These are phyloP conservation scores for Apodemia duryi DNA, from an alignment of 2,888 invertebrate genomes.

Conservation along the genomic window DNA sequence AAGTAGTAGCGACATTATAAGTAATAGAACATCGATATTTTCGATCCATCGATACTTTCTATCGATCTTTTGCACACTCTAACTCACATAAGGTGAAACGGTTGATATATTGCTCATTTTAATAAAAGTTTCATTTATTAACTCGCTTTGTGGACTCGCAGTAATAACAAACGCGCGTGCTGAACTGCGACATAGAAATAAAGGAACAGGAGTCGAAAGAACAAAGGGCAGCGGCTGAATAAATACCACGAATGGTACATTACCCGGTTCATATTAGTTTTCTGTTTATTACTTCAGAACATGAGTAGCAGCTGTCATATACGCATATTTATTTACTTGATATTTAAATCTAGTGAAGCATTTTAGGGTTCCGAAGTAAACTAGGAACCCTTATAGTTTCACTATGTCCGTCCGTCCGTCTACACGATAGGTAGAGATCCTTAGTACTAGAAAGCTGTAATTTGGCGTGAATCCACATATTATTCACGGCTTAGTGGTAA, in stretches of 20 bases:
- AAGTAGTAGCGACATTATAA: too few relatives aligned
- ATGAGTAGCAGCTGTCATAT: too few relatives aligned
- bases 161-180: conserved; percentile 11
- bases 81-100: background rate
- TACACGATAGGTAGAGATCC: too few relatives aligned
- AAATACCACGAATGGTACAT: conserved; percentile 4
- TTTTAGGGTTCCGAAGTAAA: too few relatives aligned
- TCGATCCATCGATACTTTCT: background rate
- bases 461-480: too few relatives aligned
- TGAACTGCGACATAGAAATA: conserved; percentile 8
- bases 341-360: too few relatives aligned
- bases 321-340: too few relatives aligned
- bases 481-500: too few relatives aligned
- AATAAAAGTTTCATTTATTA: conserved; percentile 15
- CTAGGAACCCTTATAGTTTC: too few relatives aligned
- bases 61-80: background rate
- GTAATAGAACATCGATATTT: background rate
- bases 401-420: too few relatives aligned
- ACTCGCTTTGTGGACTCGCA: conserved; percentile 7
- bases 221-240: conserved; percentile 2
- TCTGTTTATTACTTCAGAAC: conserved; percentile 4
- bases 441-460: too few relatives aligned
- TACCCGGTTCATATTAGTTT: conserved; percentile 13
- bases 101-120: conserved; percentile 5
- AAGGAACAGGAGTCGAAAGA: conserved; percentile 6